These are phyloP conservation scores for Arothron firmamentum DNA, from an alignment of 2,113 vertebrate species.

Conservation along the genomic window DNA sequence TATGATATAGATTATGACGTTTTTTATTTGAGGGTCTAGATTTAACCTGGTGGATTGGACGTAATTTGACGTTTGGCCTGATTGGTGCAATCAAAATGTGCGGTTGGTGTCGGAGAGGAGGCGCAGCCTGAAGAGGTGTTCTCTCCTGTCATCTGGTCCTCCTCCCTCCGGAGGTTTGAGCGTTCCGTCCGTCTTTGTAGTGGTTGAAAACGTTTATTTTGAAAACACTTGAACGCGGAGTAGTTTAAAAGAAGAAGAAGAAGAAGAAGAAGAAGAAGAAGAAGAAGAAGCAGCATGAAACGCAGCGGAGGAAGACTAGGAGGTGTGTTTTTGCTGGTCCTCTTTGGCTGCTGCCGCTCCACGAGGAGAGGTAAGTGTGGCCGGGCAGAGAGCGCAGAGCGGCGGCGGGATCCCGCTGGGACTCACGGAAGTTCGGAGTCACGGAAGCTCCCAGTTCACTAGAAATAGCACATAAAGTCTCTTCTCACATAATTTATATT, in stretches of 20 bases:
- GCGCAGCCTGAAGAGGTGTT: conserved; percentile 8
- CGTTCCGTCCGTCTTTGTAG: background rate
- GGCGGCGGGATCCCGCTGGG: background rate
- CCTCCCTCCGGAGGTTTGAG: background rate
- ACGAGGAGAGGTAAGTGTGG: conserved; percentile 42
- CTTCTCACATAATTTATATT: background rate
- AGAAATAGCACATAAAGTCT: too few species aligned
- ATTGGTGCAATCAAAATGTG: too few species aligned
- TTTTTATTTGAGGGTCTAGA: too few species aligned
- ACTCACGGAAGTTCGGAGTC: background rate
- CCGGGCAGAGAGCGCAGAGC: background rate
- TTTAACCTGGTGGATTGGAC: too few species aligned
- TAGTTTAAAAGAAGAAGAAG: too few species aligned
- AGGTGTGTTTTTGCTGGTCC: conserved; percentile 39
- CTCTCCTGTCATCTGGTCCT: background rate
- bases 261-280: too few species aligned
- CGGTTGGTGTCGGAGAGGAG: background rate
- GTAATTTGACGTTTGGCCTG: too few species aligned
- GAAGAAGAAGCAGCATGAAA: background rate
- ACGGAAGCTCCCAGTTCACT: background rate
- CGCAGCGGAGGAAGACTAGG: conserved; percentile 1
- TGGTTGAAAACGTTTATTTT: too few species aligned
- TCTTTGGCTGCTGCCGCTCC: conserved; percentile 42
- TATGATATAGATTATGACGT: too few species aligned
- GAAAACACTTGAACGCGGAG: too few species aligned